Conservation (phyloP, 2,888 invertebrate genomes). For the Diabrotica balteata region DNA sequence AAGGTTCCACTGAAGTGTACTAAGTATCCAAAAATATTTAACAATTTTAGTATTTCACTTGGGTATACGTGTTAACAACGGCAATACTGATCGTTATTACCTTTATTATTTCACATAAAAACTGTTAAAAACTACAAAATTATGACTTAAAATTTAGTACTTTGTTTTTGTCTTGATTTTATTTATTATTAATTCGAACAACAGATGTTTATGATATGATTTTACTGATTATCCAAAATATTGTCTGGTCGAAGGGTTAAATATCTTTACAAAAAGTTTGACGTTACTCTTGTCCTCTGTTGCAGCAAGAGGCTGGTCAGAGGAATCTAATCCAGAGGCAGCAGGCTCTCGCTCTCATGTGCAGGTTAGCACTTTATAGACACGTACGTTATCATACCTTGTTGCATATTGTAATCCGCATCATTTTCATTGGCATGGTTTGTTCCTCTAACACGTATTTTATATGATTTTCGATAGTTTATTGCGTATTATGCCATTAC, state of each 20-base stretch:
- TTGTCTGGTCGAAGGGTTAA: slow-evolving; percentile 23
- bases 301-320: slow-evolving; percentile 86
- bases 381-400: slow-evolving; percentile 34
- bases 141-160: not conserved
- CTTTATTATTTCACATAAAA: too few species aligned
- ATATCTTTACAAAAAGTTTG: slow-evolving; percentile 39
- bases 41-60: too few species aligned
- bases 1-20: too few species aligned
- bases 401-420: slow-evolving; percentile 31
- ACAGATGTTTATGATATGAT: too few species aligned
- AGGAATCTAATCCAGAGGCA: slow-evolving; percentile 88
- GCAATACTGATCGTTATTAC: too few species aligned
- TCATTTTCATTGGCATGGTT: not conserved
- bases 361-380: slow-evolving; percentile 70
- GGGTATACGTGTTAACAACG: too few species aligned
- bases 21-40: too few species aligned
- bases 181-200: not conserved
- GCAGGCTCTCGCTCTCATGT: slow-evolving; percentile 90
- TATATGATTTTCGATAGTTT: too few species aligned
- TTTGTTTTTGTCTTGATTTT: slow-evolving; percentile 13
- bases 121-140: not conserved
- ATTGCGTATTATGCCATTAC: slow-evolving; percentile 1
- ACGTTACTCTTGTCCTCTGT: slow-evolving; percentile 58
- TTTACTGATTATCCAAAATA: too few species aligned
- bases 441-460: too few species aligned